Percentiles rank a stretch among this genome's conserved stretches.
Conservation (phyloP, 2,888 invertebrate genomes). For the Netelia virgata region DNA sequence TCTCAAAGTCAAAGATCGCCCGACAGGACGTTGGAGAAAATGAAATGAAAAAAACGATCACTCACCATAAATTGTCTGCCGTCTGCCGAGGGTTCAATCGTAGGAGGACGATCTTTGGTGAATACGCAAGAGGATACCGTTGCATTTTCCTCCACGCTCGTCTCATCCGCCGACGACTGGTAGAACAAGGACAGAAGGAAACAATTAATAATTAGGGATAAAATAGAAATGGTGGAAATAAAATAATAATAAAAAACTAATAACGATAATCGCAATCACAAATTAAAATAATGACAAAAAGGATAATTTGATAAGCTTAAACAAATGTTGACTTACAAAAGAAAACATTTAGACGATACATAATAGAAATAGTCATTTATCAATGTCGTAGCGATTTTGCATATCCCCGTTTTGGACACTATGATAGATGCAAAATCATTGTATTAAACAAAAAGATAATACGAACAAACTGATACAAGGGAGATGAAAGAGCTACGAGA, state of each 20-base stretch:
- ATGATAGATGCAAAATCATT: too few species aligned
- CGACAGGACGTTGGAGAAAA: background rate
- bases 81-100: conserved; percentile 29
- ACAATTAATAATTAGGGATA: background rate
- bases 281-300: background rate
- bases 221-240: background rate
- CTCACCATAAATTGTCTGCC: conserved; percentile 46
- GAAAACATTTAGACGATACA: too few species aligned
- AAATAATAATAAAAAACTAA: background rate
- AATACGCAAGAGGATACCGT: conserved; percentile 13
- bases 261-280: background rate
- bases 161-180: conserved; percentile 23
- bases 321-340: background rate
- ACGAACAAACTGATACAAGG: background rate
- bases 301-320: background rate
- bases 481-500: conserved; percentile 3
- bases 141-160: conserved; percentile 22
- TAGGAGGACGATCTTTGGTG: background rate
- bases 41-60: background rate
- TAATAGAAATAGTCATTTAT: too few species aligned
- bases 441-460: conserved; percentile 3
- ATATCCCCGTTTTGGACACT: too few species aligned
- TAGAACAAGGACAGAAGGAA: background rate
- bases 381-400: too few species aligned
- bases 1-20: conserved; percentile 4